phyloP scores from a whole-genome alignment of 2,888 invertebrate species.

The Leptinotarsa tumamoca region DNA sequence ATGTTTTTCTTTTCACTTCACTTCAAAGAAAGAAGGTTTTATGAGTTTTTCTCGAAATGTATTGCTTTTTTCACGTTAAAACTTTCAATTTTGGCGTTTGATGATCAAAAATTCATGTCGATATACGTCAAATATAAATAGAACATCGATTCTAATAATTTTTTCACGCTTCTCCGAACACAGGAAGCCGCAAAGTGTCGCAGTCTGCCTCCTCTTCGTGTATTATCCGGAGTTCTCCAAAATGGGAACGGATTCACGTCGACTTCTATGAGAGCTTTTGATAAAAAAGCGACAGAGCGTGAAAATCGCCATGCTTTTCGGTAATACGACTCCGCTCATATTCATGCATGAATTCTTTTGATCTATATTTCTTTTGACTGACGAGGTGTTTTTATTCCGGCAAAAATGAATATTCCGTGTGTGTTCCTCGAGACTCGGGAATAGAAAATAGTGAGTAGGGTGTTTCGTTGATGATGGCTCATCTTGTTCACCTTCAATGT shows the following conservation, averaged over 20 bases:
- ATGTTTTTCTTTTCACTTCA: too few relatives aligned
- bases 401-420: not conserved
- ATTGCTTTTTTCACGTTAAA: too few relatives aligned
- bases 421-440: not conserved
- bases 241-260: not conserved
- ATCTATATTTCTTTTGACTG: not conserved
- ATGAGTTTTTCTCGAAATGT: too few relatives aligned
- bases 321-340: constrained; percentile 1
- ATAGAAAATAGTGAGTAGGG: too few relatives aligned
- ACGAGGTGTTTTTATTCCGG: not conserved
- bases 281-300: constrained; percentile 2
- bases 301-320: constrained; percentile 13
- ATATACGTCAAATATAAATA: not conserved
- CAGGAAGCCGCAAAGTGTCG: not conserved
- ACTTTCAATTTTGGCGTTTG: too few relatives aligned
- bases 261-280: not conserved
- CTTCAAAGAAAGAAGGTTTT: too few relatives aligned
- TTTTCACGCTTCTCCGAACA: not conserved
- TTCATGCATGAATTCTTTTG: constrained; percentile 5
- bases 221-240: not conserved
- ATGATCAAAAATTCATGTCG: not conserved
- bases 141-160: not conserved
- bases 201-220: not conserved
- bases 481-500: too few relatives aligned
- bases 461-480: too few relatives aligned